Base-by-base conservation (phyloP, 2,888 invertebrate species). In the Brachycybe producta region DNA sequence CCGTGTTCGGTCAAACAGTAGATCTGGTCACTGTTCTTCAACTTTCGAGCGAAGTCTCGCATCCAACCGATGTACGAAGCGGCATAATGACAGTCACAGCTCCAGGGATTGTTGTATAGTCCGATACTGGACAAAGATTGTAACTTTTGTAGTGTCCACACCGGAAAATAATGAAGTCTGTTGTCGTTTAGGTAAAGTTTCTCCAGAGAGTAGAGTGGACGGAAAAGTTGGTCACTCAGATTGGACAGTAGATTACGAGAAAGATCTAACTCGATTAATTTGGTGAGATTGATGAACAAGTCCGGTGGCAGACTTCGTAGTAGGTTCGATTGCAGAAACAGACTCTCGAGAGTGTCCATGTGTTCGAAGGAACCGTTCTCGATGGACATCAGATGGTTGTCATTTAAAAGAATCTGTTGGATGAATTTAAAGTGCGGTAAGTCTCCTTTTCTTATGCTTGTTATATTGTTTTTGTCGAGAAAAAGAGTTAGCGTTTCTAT, bases 61-160 rank as follows among this genome's bases (percentile, higher is more conserved):
- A 81, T 75, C 82, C 83, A 86, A 65, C 83, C 81, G 57, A 80
- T 77, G 61, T 82, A 77, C 65, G 75, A 75, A 64, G 79, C 79
- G 27, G 79, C 52, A 11, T 28, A 47, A 19, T 13, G 7, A 27
- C 50, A 50, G 19, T 43, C 28, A 36, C 50, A 50, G 34, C 30
- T 44, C 50, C 50, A 50, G n/a, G 50, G 50, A 21, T 50, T 50
- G 19, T 24, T 5, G 35, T 30, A 11, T 8, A 50, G 43, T 17
- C 43, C 36, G 13, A 50, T 11, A 5, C 19, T 26, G 13, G n/a
- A 17, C 11, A 44, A 13, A 11, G 35, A 13, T 5, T 43, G 50
- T 4, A 36, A 19, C 8, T 17, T 24, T 13, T 23, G 24, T 23
- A 50, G 30, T 5, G 34, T 11, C 43, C 43, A 44, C 11, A 50